phyloP scores from a whole-genome alignment of 2,797 vertebrate species.

The Odontamblyopus lacepedii region DNA sequence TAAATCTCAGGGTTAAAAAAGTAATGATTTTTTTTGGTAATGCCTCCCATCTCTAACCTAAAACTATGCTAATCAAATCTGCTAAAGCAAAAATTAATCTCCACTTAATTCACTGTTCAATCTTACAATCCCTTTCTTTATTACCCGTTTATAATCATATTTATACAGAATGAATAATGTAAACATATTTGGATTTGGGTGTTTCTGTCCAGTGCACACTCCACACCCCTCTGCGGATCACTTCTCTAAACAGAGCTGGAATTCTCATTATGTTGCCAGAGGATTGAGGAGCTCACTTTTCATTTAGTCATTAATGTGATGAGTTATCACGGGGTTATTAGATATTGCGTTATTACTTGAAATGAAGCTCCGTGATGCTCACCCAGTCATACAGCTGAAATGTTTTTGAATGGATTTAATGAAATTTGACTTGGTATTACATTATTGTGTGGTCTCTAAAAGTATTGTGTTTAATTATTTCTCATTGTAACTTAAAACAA shows the following conservation, averaged over 20 bases:
- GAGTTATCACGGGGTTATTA: slow-evolving; percentile 40
- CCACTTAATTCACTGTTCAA: no score
- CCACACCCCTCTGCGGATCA: slow-evolving; percentile 27
- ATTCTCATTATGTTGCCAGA: slow-evolving; percentile 54
- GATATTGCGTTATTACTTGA: slow-evolving; percentile 26
- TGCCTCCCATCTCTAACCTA: no score
- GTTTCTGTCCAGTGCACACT: slow-evolving; percentile 5
- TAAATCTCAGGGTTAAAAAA: no score
- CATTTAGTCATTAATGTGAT: slow-evolving; percentile 41
- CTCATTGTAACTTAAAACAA: neutral
- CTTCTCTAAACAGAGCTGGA: slow-evolving; percentile 49
- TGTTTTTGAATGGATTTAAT: slow-evolving; percentile 3
- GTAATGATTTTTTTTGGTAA: no score
- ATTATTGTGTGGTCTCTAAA: neutral
- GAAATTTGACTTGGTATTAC: neutral
- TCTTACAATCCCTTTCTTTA: no score
- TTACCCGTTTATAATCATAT: no score
- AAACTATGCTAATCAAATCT: no score
- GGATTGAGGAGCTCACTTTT: slow-evolving; percentile 44
- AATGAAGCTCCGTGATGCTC: neutral
- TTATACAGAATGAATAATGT: no score
- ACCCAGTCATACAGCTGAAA: neutral
- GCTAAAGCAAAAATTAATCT: no score
- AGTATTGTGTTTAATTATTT: slow-evolving; percentile 3
- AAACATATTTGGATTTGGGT: neutral